Evolutionary conservation across 1,140 invertebrate species (phyloP).

Genomic region (Hyposmocoma kahamanoa): DNA sequence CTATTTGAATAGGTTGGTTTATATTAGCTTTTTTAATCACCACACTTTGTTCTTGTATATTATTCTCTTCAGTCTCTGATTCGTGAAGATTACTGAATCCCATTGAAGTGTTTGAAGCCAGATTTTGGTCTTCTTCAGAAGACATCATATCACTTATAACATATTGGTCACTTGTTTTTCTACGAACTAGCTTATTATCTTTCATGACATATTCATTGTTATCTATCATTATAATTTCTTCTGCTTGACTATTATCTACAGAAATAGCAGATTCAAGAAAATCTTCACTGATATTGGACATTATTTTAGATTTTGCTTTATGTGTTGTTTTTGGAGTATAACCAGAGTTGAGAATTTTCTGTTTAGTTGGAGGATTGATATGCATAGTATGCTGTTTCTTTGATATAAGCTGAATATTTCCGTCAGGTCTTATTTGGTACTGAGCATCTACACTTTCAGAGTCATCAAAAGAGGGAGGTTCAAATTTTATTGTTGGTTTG

Average conservation of each 20-base stretch:
- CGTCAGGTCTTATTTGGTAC: slow-evolving; percentile 52
- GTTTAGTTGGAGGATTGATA: slow-evolving; percentile 23
- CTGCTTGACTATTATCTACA: slow-evolving; percentile 45
- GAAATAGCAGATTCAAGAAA: no score
- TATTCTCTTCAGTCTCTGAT: slow-evolving; percentile 18
- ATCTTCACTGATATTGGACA: slow-evolving; percentile 1
- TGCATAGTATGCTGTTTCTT: slow-evolving; percentile 47
- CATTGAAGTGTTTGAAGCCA: slow-evolving; percentile 30
- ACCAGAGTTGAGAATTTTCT: slow-evolving; percentile 53
- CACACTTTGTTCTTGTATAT: slow-evolving; percentile 27
- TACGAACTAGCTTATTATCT: slow-evolving; percentile 50
- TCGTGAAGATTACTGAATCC: slow-evolving; percentile 32
- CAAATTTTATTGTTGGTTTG: slow-evolving; percentile 44
- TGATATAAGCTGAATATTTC: slow-evolving; percentile 70
- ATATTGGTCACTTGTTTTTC: slow-evolving; percentile 28
- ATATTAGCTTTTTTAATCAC: slow-evolving; percentile 43
- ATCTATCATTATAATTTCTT: slow-evolving; percentile 74
- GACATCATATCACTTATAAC: slow-evolving; percentile 29
- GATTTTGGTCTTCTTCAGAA: slow-evolving; percentile 23
- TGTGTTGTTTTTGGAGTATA: slow-evolving; percentile 18
- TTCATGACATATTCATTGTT: slow-evolving; percentile 72
- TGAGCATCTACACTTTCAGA: slow-evolving; percentile 49
- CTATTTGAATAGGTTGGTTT: slow-evolving; percentile 64
- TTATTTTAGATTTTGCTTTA: slow-evolving; percentile 8
- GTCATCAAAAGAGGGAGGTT: slow-evolving; percentile 42